Evolutionary conservation across 1,140 invertebrate species (phyloP).

Genomic region (Sminthurinus signatus): DNA sequence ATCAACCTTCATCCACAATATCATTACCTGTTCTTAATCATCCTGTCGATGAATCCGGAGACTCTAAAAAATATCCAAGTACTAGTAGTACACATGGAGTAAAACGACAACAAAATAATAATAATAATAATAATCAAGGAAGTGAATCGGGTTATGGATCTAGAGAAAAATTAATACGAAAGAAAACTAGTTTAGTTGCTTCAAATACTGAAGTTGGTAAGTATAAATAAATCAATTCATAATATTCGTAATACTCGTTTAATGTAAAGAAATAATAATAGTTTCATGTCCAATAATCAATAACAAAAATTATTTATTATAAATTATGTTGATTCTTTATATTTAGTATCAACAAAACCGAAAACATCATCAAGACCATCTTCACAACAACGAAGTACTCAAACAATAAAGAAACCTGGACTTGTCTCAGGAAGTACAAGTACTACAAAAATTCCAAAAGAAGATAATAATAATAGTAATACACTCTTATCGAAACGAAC

Average conservation of each 20-base stretch:
- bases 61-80: too few species aligned
- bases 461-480: too few species aligned
- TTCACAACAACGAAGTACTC: conserved; percentile 3
- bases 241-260: too few species aligned
- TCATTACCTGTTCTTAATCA: conserved; percentile 52
- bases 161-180: background rate
- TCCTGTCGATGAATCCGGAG: background rate
- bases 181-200: background rate
- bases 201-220: background rate
- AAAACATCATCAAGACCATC: background rate
- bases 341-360: background rate
- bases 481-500: too few species aligned
- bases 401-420: background rate
- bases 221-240: too few species aligned
- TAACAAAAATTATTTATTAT: too few species aligned
- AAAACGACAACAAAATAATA: background rate
- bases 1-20: conserved; percentile 52
- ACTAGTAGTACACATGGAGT: too few species aligned
- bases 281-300: too few species aligned
- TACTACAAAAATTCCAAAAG: too few species aligned
- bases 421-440: background rate
- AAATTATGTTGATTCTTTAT: too few species aligned
- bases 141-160: background rate
- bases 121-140: too few species aligned
- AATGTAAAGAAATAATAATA: too few species aligned